phyloP scores from a whole-genome alignment of 2,888 invertebrate species.

The Harpagoxenus sublaevis region DNA sequence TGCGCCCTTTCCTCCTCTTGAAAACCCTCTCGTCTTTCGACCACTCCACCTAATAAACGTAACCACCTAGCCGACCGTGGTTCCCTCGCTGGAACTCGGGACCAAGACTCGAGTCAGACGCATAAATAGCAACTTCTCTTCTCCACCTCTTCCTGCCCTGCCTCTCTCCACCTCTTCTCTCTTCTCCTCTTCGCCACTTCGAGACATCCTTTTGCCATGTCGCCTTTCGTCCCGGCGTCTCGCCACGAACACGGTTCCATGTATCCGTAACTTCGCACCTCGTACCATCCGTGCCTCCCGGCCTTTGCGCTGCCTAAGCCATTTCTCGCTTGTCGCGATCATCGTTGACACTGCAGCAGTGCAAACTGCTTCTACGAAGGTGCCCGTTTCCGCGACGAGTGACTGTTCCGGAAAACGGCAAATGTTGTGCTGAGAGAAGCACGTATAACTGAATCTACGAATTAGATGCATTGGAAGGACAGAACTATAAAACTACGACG shows the following conservation, averaged over 20 bases:
- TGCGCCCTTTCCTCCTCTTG: slow-evolving; percentile 3
- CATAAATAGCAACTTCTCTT: slow-evolving; percentile 72
- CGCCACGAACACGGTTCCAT: slow-evolving; percentile 56
- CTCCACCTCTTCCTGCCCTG: slow-evolving; percentile 25
- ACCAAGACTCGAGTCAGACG: slow-evolving; percentile 70
- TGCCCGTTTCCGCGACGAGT: slow-evolving; percentile 33
- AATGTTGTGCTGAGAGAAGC: neutral
- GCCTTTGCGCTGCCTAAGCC: slow-evolving; percentile 39
- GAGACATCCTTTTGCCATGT: slow-evolving; percentile 20
- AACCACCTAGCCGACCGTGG: slow-evolving; percentile 62
- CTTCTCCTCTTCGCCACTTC: slow-evolving; percentile 29
- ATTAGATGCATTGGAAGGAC: neutral
- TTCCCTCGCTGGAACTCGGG: slow-evolving; percentile 65
- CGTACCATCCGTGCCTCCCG: slow-evolving; percentile 70
- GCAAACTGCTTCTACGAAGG: slow-evolving; percentile 54
- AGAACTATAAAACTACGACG: neutral
- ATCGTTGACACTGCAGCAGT: slow-evolving; percentile 61
- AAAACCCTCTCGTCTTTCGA: slow-evolving; percentile 1
- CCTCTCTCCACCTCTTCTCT: slow-evolving; percentile 20
- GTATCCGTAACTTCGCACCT: slow-evolving; percentile 72
- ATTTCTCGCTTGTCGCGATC: slow-evolving; percentile 58
- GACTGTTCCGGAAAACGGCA: slow-evolving; percentile 47
- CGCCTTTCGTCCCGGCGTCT: slow-evolving; percentile 33
- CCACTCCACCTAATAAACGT: slow-evolving; percentile 70
- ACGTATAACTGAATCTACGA: neutral